Evolutionary conservation across 1,140 invertebrate species (phyloP), one percentile per base, ranked within the genome.

Genomic region (Maniola jurtina): DNA sequence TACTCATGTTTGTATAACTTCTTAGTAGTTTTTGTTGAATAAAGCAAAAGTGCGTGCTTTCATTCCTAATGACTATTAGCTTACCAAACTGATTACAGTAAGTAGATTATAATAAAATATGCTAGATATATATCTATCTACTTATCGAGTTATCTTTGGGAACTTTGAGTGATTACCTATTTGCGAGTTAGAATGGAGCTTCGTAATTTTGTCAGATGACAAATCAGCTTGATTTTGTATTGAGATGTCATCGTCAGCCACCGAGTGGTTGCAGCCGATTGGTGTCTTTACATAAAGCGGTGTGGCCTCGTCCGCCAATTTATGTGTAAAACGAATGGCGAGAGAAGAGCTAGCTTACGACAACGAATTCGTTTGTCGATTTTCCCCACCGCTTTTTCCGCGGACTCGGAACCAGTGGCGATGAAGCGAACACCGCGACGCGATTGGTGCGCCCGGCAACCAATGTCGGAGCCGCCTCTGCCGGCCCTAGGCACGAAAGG

Each of bases 321-420:
- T 85, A 71, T 76, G 76, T 76, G 70, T 72, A 72, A 80, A 80
- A 70, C 76, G 83, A 85, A 80, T 79, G 79, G 77, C 76, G 79
- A 74, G 81, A 80, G 71, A 73, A 79, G 76, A 77, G 73, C 69
- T 73, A 72, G 75, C 50, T 61, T 66, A 73, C 63, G 75, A 69
- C 75, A 74, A 77, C 77, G 79, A 88, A 77, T 82, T 86, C 79
- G 76, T 78, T 73, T 76, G 71, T 80, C 67, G 65, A 71, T 76
- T 83, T 86, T 81, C 83, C 84, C 84, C 86, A 78, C 86, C 79
- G 83, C 80, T 78, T 77, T 80, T 84, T 74, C 80, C 76, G 71
- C 57, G 68, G 60, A 76, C 68, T 73, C 61, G 69, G 72, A 72
- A 69, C 77, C 75, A 86, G 79, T 85, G 77, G 80, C 74, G 71